These are phyloP conservation scores for Trilocha varians DNA, from an alignment of 2,888 invertebrate species.

Conservation along the genomic window DNA sequence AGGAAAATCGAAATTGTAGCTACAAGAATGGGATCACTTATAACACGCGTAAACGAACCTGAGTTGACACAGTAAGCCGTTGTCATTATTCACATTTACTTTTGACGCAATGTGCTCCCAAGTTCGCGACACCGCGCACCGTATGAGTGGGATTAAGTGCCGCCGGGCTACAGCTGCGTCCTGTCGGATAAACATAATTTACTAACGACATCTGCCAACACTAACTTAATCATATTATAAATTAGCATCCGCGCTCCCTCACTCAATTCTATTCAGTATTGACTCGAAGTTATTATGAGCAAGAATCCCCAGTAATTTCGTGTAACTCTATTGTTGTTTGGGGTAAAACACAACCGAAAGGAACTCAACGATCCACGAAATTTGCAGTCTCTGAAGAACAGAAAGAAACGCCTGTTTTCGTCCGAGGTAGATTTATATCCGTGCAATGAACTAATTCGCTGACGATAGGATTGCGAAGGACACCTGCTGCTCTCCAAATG, in stretches of 20 bases:
- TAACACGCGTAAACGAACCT: constrained; percentile 21
- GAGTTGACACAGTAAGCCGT: constrained; percentile 27
- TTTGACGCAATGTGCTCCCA: constrained; percentile 35
- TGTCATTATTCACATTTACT: constrained; percentile 52
- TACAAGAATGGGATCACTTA: constrained; percentile 8
- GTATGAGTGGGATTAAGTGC: constrained; percentile 1
- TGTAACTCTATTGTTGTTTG: constrained; percentile 19
- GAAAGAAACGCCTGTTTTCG: constrained; percentile 38
- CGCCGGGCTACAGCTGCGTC: constrained; percentile 4
- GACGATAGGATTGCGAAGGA: constrained; percentile 57
- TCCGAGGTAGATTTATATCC: constrained; percentile 48
- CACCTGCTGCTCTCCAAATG: constrained; percentile 59
- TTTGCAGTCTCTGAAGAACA: constrained; percentile 29
- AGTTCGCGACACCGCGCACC: constrained; percentile 1
- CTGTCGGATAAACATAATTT: constrained; percentile 6
- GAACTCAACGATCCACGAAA: neutral
- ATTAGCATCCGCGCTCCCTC: no score
- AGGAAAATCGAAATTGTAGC: no score
- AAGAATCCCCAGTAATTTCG: constrained; percentile 7
- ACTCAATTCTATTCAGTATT: constrained; percentile 13
- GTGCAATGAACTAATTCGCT: constrained; percentile 57
- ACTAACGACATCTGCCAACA: constrained; percentile 1
- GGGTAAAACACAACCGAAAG: constrained; percentile 23
- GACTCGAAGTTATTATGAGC: constrained; percentile 26
- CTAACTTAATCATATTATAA: constrained; percentile 1